Conservation (phyloP, 2,113 vertebrate genomes). For the Shinisaurus crocodilurus region DNA sequence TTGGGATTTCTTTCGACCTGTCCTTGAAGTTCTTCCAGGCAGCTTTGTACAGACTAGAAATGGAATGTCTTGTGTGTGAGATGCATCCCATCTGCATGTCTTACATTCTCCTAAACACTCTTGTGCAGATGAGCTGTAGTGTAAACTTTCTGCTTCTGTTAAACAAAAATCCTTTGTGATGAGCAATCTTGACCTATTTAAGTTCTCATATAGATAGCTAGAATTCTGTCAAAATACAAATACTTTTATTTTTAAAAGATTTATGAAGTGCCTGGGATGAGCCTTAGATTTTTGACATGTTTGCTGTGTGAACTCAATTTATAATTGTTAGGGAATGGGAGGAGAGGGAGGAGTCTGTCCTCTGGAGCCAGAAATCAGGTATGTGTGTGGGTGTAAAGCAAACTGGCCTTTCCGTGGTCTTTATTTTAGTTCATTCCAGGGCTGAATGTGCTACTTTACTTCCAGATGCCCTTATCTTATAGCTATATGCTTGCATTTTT, state of each 20-base stretch:
- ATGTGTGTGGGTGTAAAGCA: background rate
- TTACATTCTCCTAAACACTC: background rate
- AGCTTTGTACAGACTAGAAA: background rate
- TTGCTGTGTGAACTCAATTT: conserved; percentile 44
- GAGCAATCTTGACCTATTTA: background rate
- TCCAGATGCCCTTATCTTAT: background rate
- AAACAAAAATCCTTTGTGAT: background rate
- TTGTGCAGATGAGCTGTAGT: background rate
- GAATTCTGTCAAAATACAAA: conserved; percentile 27
- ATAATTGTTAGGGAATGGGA: background rate
- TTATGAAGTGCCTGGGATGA: background rate
- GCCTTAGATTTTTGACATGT: conserved; percentile 37
- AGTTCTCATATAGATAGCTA: background rate
- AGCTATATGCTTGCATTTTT: conserved; percentile 1
- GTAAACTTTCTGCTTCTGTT: background rate
- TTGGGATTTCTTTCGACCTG: background rate
- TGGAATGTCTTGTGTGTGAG: background rate
- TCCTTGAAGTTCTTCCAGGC: background rate
- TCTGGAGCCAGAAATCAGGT: conserved; percentile 21
- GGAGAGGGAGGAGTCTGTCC: conserved; percentile 33
- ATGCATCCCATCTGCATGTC: background rate
- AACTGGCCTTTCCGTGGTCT: background rate
- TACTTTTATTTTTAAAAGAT: background rate
- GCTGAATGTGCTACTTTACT: fast-evolving
- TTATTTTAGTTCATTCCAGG: conserved; percentile 31